These are phyloP conservation scores for Eulimnadia texana DNA, from an alignment of 1,140 invertebrate species.

Conservation along the genomic window DNA sequence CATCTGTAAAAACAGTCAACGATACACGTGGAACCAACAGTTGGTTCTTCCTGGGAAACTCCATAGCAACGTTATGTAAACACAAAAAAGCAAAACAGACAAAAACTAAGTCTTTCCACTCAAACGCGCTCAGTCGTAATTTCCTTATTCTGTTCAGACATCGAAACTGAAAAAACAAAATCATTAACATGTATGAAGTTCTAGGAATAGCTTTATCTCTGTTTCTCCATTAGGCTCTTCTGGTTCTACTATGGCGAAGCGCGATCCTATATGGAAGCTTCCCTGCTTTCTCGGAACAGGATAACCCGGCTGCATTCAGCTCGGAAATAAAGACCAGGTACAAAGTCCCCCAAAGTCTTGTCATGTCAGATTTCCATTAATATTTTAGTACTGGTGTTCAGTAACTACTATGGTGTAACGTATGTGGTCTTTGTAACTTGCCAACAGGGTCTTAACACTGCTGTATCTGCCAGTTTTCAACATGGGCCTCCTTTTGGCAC, in stretches of 20 bases:
- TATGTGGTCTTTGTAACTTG: background rate
- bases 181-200: background rate
- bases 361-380: background rate
- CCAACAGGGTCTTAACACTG: slow-evolving; percentile 33
- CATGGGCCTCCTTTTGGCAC: slow-evolving; percentile 34
- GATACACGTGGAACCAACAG: too few relatives aligned
- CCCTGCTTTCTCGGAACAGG: slow-evolving; percentile 64
- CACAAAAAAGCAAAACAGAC: too few relatives aligned
- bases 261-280: slow-evolving; percentile 55
- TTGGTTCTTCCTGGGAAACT: background rate
- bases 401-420: background rate
- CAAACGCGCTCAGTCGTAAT: too few relatives aligned
- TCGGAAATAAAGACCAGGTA: slow-evolving; percentile 50
- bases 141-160: too few relatives aligned
- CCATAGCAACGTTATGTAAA: too few relatives aligned
- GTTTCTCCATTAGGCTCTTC: slow-evolving; percentile 32
- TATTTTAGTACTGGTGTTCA: background rate
- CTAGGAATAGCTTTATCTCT: background rate
- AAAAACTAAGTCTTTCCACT: too few relatives aligned
- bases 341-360: too few relatives aligned
- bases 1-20: too few relatives aligned
- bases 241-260: slow-evolving; percentile 44
- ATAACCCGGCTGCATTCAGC: slow-evolving; percentile 67
- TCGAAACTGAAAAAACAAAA: background rate
- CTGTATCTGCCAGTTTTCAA: slow-evolving; percentile 40